Conservation (phyloP, 1,140 invertebrate genomes). For the Lysiphlebus fabarum region DNA sequence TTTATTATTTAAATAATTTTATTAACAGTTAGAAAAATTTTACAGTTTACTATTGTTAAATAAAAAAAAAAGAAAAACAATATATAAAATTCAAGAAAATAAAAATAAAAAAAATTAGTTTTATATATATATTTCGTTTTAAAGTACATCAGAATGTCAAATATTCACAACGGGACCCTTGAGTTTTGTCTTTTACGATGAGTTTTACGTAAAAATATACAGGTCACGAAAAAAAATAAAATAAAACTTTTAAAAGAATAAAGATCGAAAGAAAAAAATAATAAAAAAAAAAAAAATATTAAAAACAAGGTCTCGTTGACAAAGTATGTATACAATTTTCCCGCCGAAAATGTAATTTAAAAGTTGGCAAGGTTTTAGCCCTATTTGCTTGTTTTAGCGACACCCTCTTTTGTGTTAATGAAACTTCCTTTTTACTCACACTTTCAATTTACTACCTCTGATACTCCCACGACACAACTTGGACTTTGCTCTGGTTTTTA, state of each 20-base stretch:
- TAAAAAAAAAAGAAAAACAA: too few species aligned
- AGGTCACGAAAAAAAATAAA: background rate
- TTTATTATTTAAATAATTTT: too few species aligned
- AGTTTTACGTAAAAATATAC: slow-evolving; percentile 4
- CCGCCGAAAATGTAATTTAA: slow-evolving; percentile 51
- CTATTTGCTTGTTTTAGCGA: slow-evolving; percentile 17
- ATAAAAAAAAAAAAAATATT: slow-evolving; percentile 24
- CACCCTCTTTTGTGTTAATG: slow-evolving; percentile 44
- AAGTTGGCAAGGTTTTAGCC: slow-evolving; percentile 42
- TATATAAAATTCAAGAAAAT: too few species aligned
- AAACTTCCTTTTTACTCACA: slow-evolving; percentile 44
- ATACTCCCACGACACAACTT: slow-evolving; percentile 6
- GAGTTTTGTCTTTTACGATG: slow-evolving; percentile 5
- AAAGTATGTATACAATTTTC: slow-evolving; percentile 36
- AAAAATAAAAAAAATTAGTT: too few species aligned
- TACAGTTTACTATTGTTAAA: too few species aligned
- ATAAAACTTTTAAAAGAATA: background rate
- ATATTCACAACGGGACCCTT: slow-evolving; percentile 1
- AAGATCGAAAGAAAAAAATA: slow-evolving; percentile 7
- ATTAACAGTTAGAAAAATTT: too few species aligned
- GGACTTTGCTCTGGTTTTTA: slow-evolving; percentile 6
- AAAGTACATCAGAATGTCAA: background rate
- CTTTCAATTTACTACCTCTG: slow-evolving; percentile 47
- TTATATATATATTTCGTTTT: background rate
- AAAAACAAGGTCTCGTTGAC: slow-evolving; percentile 14